Evolutionary conservation across 2,113 vertebrate species (phyloP), one percentile per base, ranked within the genome.

Genomic region (Urocolius indicus): DNA sequence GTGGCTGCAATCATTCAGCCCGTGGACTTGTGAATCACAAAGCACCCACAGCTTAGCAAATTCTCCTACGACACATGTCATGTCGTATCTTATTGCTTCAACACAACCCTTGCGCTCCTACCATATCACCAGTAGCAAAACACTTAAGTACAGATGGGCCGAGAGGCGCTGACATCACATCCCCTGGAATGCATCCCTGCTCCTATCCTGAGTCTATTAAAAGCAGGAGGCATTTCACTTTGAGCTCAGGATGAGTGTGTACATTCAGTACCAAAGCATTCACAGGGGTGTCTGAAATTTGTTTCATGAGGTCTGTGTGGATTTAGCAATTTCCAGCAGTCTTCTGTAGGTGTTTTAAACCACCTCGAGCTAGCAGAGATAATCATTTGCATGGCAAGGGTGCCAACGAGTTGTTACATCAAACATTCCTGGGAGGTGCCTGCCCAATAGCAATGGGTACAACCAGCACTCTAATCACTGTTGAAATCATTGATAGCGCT

Each of bases 401-500:
- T 52, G 67, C 85, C 96, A 95, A 94, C 4, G 81, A 95, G 90
- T 22, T 65, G 81, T 90, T 78, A 63, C 89, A 96, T 94, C 95
- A 96, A 67, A 92, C 93, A 78, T 96, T 96, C 95, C 96, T 96
- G 94, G 95, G 96, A 96, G 92, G 87, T 80, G 94, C 96, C 96
- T 96, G 96, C 95, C 98, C 97, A 97, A 95, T 96, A 97, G 97
- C 92, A 97, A 65, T 61, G 89, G 96, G 95, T 96, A 94, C 95
- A 96, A 97, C 95, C 73, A 82, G 93, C 36, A 17, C 95, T 96
- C 96, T 98, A 98, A 98, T 98, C 98, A 95, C 97, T 84, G 96
- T 26, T 98, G 98, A 98, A 97, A 98, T 97, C 98, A 97, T 94
- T 98, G 98, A 98, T 98, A 98, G 97, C 67, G 85, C 97, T 98